Percentiles rank a stretch among this genome's conserved stretches.
phyloP scores from a whole-genome alignment of 2,797 vertebrate species.

The Sarcophilus harrisii region DNA sequence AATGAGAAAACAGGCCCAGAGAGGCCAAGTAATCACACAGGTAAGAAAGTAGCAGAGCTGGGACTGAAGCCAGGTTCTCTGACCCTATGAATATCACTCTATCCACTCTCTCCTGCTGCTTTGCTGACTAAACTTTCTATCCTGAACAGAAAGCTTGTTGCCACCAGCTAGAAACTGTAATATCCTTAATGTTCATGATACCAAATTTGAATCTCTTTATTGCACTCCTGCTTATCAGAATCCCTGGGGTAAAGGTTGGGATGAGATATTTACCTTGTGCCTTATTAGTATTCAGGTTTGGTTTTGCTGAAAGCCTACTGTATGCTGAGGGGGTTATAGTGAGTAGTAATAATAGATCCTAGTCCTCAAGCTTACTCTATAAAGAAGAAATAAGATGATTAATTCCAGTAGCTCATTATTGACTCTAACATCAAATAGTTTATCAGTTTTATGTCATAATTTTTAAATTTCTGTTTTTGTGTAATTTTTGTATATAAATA shows the following conservation, averaged over 20 bases:
- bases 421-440: no score
- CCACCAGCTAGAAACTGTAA: neutral
- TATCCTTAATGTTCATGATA: neutral
- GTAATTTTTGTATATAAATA: no score
- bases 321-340: no score
- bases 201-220: neutral
- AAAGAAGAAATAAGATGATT: neutral
- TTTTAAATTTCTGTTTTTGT: no score
- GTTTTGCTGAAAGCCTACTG: no score
- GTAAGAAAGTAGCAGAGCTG: neutral
- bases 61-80: neutral
- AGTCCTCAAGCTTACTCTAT: neutral
- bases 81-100: neutral
- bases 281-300: neutral
- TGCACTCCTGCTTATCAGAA: neutral
- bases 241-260: neutral
- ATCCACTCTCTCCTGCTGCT: neutral
- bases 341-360: neutral
- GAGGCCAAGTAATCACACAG: neutral
- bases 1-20: neutral
- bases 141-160: neutral
- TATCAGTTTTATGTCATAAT: no score
- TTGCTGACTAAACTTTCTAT: neutral
- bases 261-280: neutral
- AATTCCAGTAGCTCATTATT: no score